These are phyloP conservation scores for Noctua comes DNA, from an alignment of 2,888 invertebrate species.

Conservation along the genomic window DNA sequence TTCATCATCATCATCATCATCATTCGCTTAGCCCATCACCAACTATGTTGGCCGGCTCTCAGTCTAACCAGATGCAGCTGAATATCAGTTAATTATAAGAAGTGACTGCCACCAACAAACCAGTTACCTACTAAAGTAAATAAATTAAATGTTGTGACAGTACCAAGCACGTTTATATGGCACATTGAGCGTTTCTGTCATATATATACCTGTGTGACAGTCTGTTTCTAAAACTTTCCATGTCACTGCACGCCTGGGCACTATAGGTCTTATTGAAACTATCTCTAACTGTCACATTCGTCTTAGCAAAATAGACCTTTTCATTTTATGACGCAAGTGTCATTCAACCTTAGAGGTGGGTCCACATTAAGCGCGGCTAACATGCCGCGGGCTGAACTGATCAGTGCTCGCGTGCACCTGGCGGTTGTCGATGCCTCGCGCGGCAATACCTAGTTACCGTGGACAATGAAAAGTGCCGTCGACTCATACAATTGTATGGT, in stretches of 20 bases:
- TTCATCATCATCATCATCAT: not conserved
- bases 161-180: not conserved
- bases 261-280: not conserved
- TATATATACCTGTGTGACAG: not conserved
- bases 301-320: not conserved
- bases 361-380: no score
- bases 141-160: not conserved
- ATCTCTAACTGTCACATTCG: not conserved
- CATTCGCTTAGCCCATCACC: slow-evolving; percentile 17
- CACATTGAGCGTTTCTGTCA: not conserved
- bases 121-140: slow-evolving; percentile 14
- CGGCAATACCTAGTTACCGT: no score
- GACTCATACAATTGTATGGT: no score
- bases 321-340: not conserved
- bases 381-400: no score
- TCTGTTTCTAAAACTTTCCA: not conserved
- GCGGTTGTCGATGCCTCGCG: no score
- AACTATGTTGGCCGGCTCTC: slow-evolving; percentile 41
- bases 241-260: not conserved
- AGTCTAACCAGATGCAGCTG: slow-evolving; percentile 16
- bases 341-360: not conserved
- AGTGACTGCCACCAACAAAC: slow-evolving; percentile 8
- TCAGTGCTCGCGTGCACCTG: no score
- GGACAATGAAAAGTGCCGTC: no score
- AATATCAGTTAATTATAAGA: slow-evolving; percentile 6